phyloP scores from a whole-genome alignment of 1,140 invertebrate genomes.

The Dreissena polymorpha region DNA sequence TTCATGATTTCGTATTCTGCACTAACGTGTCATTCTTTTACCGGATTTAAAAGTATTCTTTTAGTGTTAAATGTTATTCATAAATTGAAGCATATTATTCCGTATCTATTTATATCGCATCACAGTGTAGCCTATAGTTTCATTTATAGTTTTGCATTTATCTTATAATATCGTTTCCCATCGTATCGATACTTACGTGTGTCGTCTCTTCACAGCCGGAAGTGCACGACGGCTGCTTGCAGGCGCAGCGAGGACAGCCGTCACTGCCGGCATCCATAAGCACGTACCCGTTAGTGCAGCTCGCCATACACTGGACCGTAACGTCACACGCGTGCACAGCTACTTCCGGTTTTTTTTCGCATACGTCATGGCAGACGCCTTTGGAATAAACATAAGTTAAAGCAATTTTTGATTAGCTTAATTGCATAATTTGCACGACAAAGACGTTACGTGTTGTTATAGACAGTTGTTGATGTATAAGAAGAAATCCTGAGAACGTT shows the following conservation, averaged over 20 bases:
- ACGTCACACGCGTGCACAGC: slow-evolving; percentile 41
- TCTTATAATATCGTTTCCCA: not conserved
- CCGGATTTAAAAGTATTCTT: not conserved
- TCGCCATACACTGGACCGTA: slow-evolving; percentile 32
- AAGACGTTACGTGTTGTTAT: not conserved
- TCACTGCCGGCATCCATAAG: slow-evolving; percentile 29
- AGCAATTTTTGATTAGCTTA: not conserved
- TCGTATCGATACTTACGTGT: slow-evolving; percentile 1
- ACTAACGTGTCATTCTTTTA: not conserved
- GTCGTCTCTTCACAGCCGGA: slow-evolving; percentile 39
- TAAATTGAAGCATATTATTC: not conserved
- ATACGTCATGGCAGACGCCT: slow-evolving; percentile 35
- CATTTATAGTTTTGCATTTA: no score
- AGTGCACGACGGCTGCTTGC: slow-evolving; percentile 26
- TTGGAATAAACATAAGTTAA: not conserved
- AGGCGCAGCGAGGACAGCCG: slow-evolving; percentile 39
- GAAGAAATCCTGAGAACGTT: not conserved
- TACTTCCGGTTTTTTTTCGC: slow-evolving; percentile 25
- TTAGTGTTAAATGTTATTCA: not conserved
- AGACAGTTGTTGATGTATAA: not conserved
- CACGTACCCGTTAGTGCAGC: slow-evolving; percentile 30
- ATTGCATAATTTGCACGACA: not conserved
- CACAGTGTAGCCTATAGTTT: not conserved
- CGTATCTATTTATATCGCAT: not conserved
- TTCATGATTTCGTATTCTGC: no score